phyloP scores from a whole-genome alignment of 1,140 invertebrate genomes.

The Medauroidea extradentata region DNA sequence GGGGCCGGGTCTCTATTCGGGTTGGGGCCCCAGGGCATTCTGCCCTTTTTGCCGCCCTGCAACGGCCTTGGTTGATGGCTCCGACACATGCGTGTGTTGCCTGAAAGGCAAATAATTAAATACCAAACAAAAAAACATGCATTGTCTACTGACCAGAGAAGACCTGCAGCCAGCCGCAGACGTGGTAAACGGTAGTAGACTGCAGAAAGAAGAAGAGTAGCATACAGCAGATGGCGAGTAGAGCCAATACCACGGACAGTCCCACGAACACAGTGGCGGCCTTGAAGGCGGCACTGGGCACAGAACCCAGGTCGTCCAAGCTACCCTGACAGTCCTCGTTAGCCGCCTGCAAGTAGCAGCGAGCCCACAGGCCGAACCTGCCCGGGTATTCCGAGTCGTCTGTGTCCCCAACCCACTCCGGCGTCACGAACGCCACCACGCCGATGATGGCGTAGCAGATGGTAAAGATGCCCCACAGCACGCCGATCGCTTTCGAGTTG shows the following conservation, averaged over 20 bases:
- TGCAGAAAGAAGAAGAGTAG: slow-evolving; percentile 92
- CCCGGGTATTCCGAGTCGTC: slow-evolving; percentile 79
- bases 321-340: slow-evolving; percentile 35
- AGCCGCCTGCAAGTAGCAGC: slow-evolving; percentile 56
- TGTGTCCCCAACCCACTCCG: slow-evolving; percentile 86
- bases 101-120: too few species aligned
- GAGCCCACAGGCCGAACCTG: slow-evolving; percentile 88
- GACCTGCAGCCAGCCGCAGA: slow-evolving; percentile 91
- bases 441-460: slow-evolving; percentile 95
- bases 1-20: too few species aligned
- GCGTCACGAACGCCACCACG: slow-evolving; percentile 90
- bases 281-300: slow-evolving; percentile 73
- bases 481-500: slow-evolving; percentile 94
- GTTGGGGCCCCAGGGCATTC: too few species aligned
- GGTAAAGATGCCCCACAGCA: slow-evolving; percentile 94
- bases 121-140: too few species aligned
- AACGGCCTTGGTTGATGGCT: too few species aligned
- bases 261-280: slow-evolving; percentile 85
- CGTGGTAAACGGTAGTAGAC: slow-evolving; percentile 87
- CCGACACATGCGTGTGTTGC: too few species aligned
- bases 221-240: slow-evolving; percentile 82
- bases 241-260: slow-evolving; percentile 75
- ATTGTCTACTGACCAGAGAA: slow-evolving; percentile 84
- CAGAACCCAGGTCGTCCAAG: slow-evolving; percentile 75
- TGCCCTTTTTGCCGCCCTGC: too few species aligned